Conservation (phyloP, 2,113 vertebrate genomes). For the Ursus arctos region DNA sequence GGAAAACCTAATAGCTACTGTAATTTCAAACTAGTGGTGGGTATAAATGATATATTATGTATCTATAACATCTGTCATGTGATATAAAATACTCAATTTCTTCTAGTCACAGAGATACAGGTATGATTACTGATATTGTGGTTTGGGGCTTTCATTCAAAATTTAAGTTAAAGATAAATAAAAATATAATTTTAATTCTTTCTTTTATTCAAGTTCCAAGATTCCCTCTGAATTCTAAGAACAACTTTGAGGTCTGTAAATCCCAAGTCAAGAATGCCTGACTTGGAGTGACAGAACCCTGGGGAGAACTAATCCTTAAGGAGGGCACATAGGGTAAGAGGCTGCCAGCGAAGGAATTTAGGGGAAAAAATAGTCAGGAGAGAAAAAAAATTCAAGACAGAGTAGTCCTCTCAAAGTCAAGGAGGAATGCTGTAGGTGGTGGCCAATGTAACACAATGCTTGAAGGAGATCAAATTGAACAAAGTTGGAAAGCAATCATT, state of each 20-base stretch:
- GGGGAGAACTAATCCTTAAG: not conserved
- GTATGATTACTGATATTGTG: not conserved
- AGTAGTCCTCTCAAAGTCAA: not conserved
- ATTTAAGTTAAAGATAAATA: not conserved
- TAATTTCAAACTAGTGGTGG: not conserved
- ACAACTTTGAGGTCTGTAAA: not conserved
- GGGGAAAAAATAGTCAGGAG: not conserved
- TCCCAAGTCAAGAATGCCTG: not conserved
- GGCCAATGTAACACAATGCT: not conserved
- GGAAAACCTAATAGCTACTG: not conserved
- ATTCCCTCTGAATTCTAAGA: not conserved
- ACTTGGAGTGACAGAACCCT: not conserved
- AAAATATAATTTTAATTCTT: not conserved
- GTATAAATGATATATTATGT: not conserved
- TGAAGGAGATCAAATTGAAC: not conserved
- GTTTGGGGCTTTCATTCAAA: not conserved
- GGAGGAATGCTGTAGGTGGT: not conserved
- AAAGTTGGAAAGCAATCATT: not conserved
- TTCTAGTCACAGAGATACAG: not conserved
- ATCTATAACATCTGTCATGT: not conserved
- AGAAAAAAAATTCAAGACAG: not conserved
- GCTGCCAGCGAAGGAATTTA: not conserved
- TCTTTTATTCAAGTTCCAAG: not conserved
- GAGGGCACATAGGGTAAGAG: not conserved
- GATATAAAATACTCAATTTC: not conserved